Percentiles rank a stretch among this genome's conserved stretches.
These are phyloP conservation scores for Latrodectus hesperus DNA, from an alignment of 2,888 invertebrate species.

Conservation along the genomic window DNA sequence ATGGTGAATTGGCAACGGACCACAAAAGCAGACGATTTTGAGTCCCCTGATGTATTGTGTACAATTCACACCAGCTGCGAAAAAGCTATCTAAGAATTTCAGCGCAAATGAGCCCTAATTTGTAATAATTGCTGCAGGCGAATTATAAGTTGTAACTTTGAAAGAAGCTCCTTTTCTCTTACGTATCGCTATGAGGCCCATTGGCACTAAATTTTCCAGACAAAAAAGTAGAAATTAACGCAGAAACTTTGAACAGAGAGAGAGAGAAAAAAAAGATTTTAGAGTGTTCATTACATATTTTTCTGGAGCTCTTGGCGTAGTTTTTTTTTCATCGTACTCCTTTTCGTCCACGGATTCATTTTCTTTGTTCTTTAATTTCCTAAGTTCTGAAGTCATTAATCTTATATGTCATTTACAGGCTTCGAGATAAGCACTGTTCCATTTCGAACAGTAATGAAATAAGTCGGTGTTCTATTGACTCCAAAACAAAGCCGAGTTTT, in stretches of 20 bases:
- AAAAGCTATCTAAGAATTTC: not conserved
- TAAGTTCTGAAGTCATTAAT: slow-evolving; percentile 53
- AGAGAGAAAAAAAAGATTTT: slow-evolving; percentile 8
- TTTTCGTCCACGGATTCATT: slow-evolving; percentile 38
- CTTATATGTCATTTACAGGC: slow-evolving; percentile 61
- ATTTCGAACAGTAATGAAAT: too few relatives aligned
- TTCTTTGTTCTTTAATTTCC: slow-evolving; percentile 66
- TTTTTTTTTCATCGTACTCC: slow-evolving; percentile 31
- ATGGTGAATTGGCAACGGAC: not conserved
- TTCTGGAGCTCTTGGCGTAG: slow-evolving; percentile 26
- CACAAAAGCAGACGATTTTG: slow-evolving; percentile 5
- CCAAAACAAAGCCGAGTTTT: too few relatives aligned
- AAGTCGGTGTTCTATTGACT: too few relatives aligned
- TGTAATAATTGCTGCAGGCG: slow-evolving; percentile 48
- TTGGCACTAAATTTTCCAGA: slow-evolving; percentile 20
- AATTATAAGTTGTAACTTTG: slow-evolving; percentile 18
- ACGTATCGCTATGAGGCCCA: not conserved
- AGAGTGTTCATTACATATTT: slow-evolving; percentile 63
- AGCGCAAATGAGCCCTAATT: slow-evolving; percentile 43
- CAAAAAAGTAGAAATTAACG: slow-evolving; percentile 49
- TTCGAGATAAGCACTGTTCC: slow-evolving; percentile 25
- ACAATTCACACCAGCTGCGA: slow-evolving; percentile 5
- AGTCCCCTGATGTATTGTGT: not conserved
- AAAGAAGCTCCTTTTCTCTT: slow-evolving; percentile 9
- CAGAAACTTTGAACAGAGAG: slow-evolving; percentile 20